phyloP scores from a whole-genome alignment of 2,888 invertebrate genomes.

The Ethmia dodecea region DNA sequence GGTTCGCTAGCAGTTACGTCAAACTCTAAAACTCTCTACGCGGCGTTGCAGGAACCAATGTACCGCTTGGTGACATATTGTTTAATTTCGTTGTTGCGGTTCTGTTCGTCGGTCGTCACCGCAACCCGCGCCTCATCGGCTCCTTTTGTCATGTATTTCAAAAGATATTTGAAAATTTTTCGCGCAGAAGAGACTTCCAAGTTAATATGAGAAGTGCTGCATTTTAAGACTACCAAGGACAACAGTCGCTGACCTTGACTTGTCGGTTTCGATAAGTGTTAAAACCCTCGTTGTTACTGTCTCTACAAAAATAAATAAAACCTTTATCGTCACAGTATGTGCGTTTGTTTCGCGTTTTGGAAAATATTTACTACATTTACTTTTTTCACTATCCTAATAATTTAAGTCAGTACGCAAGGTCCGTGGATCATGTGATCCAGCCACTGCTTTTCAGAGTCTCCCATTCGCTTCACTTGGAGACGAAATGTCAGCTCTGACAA shows the following conservation, averaged over 20 bases:
- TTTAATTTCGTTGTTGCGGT: background rate
- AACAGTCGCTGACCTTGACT: slow-evolving; percentile 2
- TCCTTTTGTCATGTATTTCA: background rate
- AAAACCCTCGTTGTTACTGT: slow-evolving; percentile 1
- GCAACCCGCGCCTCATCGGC: background rate
- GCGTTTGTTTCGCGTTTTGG: background rate
- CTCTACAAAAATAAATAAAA: slow-evolving; percentile 11
- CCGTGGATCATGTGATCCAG: slow-evolving; percentile 15
- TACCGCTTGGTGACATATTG: background rate
- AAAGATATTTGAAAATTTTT: background rate
- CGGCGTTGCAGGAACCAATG: background rate
- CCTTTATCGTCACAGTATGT: slow-evolving; percentile 8
- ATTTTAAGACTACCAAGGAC: slow-evolving; percentile 12
- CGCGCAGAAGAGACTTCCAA: background rate
- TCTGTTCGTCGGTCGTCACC: background rate
- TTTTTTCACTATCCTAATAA: background rate
- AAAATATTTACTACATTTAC: background rate
- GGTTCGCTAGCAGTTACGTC: background rate
- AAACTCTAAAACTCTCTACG: background rate
- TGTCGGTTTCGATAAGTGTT: background rate
- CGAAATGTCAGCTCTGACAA: background rate
- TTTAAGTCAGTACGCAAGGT: slow-evolving; percentile 9
- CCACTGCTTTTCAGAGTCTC: slow-evolving; percentile 3
- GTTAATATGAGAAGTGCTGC: slow-evolving; percentile 12
- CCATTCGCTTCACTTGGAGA: slow-evolving; percentile 7